Evolutionary conservation across 2,797 vertebrate species (phyloP).

Genomic region (Synaphobranchus kaupii): DNA sequence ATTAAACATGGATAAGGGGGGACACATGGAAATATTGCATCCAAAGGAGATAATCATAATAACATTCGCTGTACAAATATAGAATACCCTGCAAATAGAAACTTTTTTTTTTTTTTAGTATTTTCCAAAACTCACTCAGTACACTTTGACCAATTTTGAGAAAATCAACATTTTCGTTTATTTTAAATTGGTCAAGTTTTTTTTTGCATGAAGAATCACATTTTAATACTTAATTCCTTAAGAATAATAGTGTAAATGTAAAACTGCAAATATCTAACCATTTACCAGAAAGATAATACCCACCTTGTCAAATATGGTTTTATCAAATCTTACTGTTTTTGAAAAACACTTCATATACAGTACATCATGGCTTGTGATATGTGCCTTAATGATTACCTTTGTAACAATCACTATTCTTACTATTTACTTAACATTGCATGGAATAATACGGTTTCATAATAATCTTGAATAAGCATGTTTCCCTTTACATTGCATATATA

Average conservation of each 20-base stretch:
- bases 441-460: neutral
- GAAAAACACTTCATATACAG: no score
- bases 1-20: neutral
- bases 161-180: no score
- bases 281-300: no score
- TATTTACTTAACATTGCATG: neutral
- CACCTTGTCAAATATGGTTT: no score
- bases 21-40: neutral
- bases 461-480: neutral
- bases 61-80: neutral
- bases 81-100: neutral
- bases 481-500: neutral
- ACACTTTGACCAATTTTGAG: no score
- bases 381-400: neutral
- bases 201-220: no score
- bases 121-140: no score
- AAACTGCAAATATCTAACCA: no score
- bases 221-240: no score
- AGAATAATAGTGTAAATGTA: no score
- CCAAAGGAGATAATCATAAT: neutral
- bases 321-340: no score
- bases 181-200: no score
- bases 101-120: neutral
- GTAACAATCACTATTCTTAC: neutral
- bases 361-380: neutral